Evolutionary conservation across 2,888 invertebrate genomes (phyloP).

Genomic region (Busseola fusca): DNA sequence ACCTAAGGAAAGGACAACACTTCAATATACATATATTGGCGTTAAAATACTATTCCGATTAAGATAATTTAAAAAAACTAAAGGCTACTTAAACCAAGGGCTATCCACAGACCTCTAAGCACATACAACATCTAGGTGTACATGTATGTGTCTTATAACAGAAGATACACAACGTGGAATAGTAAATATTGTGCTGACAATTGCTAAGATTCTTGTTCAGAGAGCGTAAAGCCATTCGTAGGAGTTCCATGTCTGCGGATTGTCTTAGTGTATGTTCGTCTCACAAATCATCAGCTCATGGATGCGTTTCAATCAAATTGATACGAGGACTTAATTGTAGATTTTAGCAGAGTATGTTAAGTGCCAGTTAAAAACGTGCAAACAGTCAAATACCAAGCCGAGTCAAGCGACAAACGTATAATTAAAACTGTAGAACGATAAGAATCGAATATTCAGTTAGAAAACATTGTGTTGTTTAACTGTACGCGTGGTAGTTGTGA

Average conservation of each 20-base stretch:
- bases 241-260: constrained; percentile 43
- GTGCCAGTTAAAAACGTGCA: background rate
- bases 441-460: constrained; percentile 4
- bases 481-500: background rate
- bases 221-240: constrained; percentile 74
- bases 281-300: constrained; percentile 25
- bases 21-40: background rate
- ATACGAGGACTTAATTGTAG: constrained; percentile 10
- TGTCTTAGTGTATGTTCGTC: constrained; percentile 3
- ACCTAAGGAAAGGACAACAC: background rate
- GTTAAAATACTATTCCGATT: background rate
- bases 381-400: background rate
- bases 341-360: background rate
- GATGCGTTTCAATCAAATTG: constrained; percentile 14
- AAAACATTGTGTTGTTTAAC: background rate
- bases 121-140: background rate
- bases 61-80: background rate
- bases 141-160: background rate
- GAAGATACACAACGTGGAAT: constrained; percentile 4
- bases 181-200: constrained; percentile 13
- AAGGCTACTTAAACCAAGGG: background rate
- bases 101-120: background rate
- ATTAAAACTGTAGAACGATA: constrained; percentile 12
- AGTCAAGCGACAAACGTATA: background rate
- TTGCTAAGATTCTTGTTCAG: constrained; percentile 70